phyloP scores from a whole-genome alignment of 1,140 invertebrate genomes.

The Aphis craccivora region DNA sequence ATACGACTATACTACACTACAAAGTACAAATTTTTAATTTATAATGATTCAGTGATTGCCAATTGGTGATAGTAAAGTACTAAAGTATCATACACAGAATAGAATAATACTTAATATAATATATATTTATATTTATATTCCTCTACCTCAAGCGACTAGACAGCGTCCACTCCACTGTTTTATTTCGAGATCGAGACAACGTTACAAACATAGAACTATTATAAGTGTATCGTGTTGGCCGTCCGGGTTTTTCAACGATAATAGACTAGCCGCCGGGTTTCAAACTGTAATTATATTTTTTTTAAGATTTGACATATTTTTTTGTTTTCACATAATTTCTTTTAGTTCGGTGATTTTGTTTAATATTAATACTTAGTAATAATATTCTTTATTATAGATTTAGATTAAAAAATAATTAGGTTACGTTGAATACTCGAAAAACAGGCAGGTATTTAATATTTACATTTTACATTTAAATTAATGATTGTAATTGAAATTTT shows the following conservation, averaged over 20 bases:
- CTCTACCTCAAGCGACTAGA: no score
- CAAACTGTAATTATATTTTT: conserved; percentile 13
- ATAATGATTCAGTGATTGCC: no score
- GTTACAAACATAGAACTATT: not conserved
- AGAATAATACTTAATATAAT: no score
- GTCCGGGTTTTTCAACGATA: not conserved
- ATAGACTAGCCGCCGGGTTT: not conserved
- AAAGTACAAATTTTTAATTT: no score
- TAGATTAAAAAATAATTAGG: not conserved
- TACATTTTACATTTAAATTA: no score
- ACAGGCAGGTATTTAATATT: not conserved
- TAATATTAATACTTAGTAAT: not conserved
- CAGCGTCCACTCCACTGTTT: no score
- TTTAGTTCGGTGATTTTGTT: not conserved
- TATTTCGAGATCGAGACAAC: no score
- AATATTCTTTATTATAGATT: not conserved
- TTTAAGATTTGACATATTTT: not conserved
- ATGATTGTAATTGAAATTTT: not conserved
- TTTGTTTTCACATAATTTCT: not conserved
- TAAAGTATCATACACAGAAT: no score
- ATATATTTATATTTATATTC: no score
- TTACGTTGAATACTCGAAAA: not conserved
- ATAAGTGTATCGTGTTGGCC: not conserved
- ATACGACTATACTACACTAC: no score
- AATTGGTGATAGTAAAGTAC: no score